These are phyloP conservation scores for Sebastes schlegelii DNA, from an alignment of 2,113 vertebrate species.

Conservation along the genomic window DNA sequence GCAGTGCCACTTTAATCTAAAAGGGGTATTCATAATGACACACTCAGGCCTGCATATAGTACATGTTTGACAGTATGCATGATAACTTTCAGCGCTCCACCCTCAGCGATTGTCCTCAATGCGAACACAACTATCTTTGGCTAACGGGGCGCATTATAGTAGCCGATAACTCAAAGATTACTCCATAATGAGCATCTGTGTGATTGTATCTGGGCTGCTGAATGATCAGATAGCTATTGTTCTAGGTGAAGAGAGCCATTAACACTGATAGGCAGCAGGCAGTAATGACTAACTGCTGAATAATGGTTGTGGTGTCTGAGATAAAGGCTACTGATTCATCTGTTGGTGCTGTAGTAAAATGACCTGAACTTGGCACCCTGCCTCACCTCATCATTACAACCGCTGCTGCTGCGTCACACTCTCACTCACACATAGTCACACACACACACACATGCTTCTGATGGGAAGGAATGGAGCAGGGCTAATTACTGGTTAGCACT, in stretches of 20 bases:
- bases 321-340: slow-evolving; percentile 59
- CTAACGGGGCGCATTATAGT: slow-evolving; percentile 10
- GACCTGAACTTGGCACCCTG: slow-evolving; percentile 56
- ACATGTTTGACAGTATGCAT: slow-evolving; percentile 12
- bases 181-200: slow-evolving; percentile 16
- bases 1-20: slow-evolving; percentile 6
- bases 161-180: slow-evolving; percentile 3
- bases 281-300: slow-evolving; percentile 27
- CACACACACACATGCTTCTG: slow-evolving; percentile 50
- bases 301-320: slow-evolving; percentile 42
- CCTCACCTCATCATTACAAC: slow-evolving; percentile 41
- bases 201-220: slow-evolving; percentile 38
- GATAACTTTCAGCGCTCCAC: slow-evolving; percentile 16
- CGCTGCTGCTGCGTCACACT: slow-evolving; percentile 44
- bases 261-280: slow-evolving; percentile 23
- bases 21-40: background rate
- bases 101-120: slow-evolving; percentile 1
- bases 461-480: slow-evolving; percentile 35
- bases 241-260: slow-evolving; percentile 19
- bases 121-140: background rate
- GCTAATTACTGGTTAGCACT: slow-evolving; percentile 73
- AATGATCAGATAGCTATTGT: slow-evolving; percentile 36
- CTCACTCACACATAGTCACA: slow-evolving; percentile 39
- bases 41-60: background rate
- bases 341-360: slow-evolving; percentile 37